Conservation (phyloP, 2,113 vertebrate genomes). For the Rattus norvegicus region GRCr8 NC_086037.1:45793001-45793500, state of each 20-base stretch:
- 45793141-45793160: not conserved
- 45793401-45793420: not conserved
- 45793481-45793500: conserved; percentile 43
- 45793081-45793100: not conserved
- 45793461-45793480: conserved; percentile 53
- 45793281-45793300: not conserved
- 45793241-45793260: not conserved
- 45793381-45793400: not conserved
- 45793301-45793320: not conserved
- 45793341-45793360: not conserved
- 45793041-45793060: conserved; percentile 23
- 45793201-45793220: not conserved
- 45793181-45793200: conserved; percentile 15
- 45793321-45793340: not conserved
- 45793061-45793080: not conserved
- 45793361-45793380: not conserved
- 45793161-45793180: not conserved
- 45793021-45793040: conserved; percentile 41
- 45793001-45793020: not conserved
- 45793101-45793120: not conserved
- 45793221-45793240: not conserved
- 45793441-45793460: conserved; percentile 30
- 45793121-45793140: conserved; percentile 35
- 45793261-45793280: not conserved
- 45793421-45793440: conserved; percentile 8